Conservation (phyloP, 2,888 invertebrate species). For the Tachina fera region DNA sequence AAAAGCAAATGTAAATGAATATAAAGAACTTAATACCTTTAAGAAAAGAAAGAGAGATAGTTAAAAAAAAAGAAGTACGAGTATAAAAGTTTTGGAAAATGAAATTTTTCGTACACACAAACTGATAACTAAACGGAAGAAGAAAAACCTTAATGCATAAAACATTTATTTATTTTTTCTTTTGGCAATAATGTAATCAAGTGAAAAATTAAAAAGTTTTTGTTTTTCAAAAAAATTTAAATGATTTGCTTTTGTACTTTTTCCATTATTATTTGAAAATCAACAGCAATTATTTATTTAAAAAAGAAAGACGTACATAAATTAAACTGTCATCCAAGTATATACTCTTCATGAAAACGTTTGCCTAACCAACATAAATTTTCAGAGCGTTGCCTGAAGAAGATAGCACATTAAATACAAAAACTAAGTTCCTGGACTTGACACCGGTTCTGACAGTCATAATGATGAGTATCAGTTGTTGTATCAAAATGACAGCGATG, state of each 20-base stretch:
- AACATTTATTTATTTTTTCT: constrained; percentile 33
- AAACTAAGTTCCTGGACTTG: no score
- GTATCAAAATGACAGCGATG: no score
- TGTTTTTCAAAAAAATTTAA: not conserved
- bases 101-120: constrained; percentile 15
- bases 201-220: constrained; percentile 58
- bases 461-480: no score
- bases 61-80: constrained; percentile 9
- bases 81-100: not conserved
- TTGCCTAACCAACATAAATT: no score
- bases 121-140: constrained; percentile 53
- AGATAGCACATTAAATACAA: no score
- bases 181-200: constrained; percentile 53
- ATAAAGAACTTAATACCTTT: constrained; percentile 52
- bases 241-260: constrained; percentile 7
- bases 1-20: constrained; percentile 64
- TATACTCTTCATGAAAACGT: no score
- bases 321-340: no score
- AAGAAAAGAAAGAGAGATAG: not conserved
- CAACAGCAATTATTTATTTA: not conserved
- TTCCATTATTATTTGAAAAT: not conserved
- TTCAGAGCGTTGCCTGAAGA: no score
- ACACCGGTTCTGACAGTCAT: no score
- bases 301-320: no score
- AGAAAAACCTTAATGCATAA: constrained; percentile 60